These are phyloP conservation scores for Eospalax fontanierii DNA, from an alignment of 2,797 vertebrate genomes.

Conservation along the genomic window DNA sequence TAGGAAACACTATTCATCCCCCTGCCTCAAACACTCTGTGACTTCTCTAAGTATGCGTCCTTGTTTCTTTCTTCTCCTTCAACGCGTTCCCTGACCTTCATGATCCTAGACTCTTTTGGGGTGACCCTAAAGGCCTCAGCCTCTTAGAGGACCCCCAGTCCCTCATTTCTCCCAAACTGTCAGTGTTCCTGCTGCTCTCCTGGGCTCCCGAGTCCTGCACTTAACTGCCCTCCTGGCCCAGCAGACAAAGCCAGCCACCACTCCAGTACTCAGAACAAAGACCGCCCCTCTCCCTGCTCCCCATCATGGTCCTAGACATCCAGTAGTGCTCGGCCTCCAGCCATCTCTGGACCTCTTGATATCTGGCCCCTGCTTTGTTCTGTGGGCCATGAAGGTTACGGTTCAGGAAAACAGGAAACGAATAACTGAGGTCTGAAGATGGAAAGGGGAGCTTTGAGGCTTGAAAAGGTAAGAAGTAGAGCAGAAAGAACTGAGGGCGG, in stretches of 20 bases:
- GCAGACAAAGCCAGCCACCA: slow-evolving; percentile 83
- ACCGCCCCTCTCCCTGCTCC: not conserved
- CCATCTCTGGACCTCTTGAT: not conserved
- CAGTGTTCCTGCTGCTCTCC: not conserved
- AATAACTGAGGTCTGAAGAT: not conserved
- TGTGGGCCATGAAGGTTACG: not conserved
- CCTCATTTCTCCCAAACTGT: slow-evolving; percentile 6
- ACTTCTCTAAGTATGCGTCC: not conserved
- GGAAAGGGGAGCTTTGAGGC: slow-evolving; percentile 48
- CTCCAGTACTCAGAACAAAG: slow-evolving; percentile 79
- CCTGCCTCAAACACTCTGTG: not conserved
- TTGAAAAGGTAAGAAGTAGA: slow-evolving; percentile 70
- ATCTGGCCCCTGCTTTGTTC: slow-evolving; percentile 79
- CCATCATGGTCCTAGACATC: slow-evolving; percentile 16
- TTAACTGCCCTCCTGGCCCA: not conserved
- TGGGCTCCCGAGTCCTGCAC: not conserved
- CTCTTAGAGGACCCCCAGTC: not conserved
- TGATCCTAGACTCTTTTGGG: slow-evolving; percentile 2
- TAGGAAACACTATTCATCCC: not conserved
- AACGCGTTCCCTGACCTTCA: not conserved
- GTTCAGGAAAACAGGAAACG: not conserved
- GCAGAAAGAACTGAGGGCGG: slow-evolving; percentile 62
- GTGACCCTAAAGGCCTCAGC: not conserved
- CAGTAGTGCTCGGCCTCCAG: not conserved
- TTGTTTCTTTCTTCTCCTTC: not conserved